Evolutionary conservation across 2,888 invertebrate genomes (phyloP).

Genomic region (Nemurella pictetii): DNA sequence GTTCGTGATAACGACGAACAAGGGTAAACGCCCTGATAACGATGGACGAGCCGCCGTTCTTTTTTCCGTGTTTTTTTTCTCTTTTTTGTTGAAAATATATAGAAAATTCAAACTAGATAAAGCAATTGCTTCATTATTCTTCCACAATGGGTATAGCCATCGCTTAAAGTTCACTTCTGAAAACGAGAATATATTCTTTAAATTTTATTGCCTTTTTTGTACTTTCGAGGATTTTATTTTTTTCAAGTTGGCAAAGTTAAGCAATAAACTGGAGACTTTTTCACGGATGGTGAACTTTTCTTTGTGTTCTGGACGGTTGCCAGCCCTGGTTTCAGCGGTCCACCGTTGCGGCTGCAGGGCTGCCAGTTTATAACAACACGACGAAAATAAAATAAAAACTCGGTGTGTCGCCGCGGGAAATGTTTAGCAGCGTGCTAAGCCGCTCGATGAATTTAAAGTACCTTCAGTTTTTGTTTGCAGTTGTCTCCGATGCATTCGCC

Average conservation of each 20-base stretch:
- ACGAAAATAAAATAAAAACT: neutral
- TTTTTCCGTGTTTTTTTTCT: neutral
- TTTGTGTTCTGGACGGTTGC: slow-evolving; percentile 12
- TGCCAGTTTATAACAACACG: neutral
- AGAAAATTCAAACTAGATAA: neutral
- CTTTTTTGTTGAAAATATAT: neutral
- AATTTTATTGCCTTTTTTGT: slow-evolving; percentile 29
- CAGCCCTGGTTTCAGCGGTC: slow-evolving; percentile 5
- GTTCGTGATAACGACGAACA: neutral
- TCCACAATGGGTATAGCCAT: neutral
- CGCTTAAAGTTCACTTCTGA: neutral
- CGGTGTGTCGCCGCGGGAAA: neutral
- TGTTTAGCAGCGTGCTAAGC: neutral
- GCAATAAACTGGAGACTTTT: slow-evolving; percentile 31
- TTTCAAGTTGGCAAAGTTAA: slow-evolving; percentile 28
- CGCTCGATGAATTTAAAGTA: neutral
- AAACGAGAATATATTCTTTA: slow-evolving; percentile 16
- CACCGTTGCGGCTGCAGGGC: neutral
- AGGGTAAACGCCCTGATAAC: neutral
- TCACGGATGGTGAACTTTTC: slow-evolving; percentile 27
- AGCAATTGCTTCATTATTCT: slow-evolving; percentile 10
- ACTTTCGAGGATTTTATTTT: slow-evolving; percentile 19
- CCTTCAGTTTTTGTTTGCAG: neutral
- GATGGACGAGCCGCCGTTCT: neutral
- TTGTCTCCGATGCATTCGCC: neutral